phyloP scores from a whole-genome alignment of 2,797 vertebrate genomes.

The Gymnoscopelus braueri region DNA sequence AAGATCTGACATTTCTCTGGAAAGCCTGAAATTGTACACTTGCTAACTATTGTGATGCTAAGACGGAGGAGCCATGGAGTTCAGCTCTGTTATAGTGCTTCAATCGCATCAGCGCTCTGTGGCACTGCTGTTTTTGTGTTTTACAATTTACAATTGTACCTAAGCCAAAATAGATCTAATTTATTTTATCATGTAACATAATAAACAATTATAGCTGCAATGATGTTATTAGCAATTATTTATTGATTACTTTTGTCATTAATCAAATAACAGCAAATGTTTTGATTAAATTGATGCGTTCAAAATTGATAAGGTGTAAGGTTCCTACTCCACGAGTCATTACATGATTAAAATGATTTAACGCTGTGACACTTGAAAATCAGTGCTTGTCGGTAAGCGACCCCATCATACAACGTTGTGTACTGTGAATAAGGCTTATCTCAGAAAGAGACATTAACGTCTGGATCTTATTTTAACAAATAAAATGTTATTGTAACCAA shows the following conservation, averaged over 20 bases:
- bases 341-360: too few species aligned
- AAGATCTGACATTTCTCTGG: slow-evolving; percentile 35
- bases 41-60: slow-evolving; percentile 19
- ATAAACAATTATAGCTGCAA: too few species aligned
- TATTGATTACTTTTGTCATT: background rate
- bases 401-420: background rate
- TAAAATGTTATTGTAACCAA: too few species aligned
- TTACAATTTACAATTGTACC: background rate
- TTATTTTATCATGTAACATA: background rate
- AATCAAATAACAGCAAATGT: too few species aligned
- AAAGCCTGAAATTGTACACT: slow-evolving; percentile 46
- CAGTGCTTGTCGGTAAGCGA: too few species aligned
- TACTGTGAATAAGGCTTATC: too few species aligned
- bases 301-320: background rate
- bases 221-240: background rate
- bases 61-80: slow-evolving; percentile 7
- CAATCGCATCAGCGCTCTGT: too few species aligned
- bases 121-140: slow-evolving; percentile 3
- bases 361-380: too few species aligned
- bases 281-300: too few species aligned
- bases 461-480: too few species aligned
- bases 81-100: background rate
- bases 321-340: background rate
- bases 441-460: too few species aligned
- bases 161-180: background rate